A percentile compares a stretch with the other conserved stretches of the same genome.
These are phyloP conservation scores for Pammene aurita DNA, from an alignment of 2,888 invertebrate genomes.

Conservation along the genomic window DNA sequence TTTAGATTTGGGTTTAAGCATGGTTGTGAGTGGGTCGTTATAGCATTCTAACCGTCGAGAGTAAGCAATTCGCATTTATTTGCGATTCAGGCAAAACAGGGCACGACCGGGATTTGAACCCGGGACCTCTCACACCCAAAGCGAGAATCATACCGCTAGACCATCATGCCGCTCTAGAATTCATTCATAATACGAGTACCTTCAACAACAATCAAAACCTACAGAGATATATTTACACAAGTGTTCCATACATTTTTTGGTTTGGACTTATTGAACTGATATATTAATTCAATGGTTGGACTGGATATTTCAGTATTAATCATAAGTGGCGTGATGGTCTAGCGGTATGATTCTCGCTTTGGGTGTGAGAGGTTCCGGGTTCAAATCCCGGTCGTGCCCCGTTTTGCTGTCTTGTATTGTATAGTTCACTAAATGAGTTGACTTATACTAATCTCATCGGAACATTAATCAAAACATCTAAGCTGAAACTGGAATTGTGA, in stretches of 20 bases:
- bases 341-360: conserved; percentile 65
- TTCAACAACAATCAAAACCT: too few species aligned
- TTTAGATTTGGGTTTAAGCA: too few species aligned
- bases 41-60: too few species aligned
- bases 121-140: conserved; percentile 50
- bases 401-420: too few species aligned
- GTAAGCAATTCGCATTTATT: too few species aligned
- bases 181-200: neutral
- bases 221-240: conserved; percentile 2
- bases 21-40: too few species aligned
- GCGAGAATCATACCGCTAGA: conserved; percentile 65
- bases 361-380: conserved; percentile 46
- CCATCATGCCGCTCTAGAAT: conserved; percentile 54
- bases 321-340: conserved; percentile 57
- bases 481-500: too few species aligned
- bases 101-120: conserved; percentile 43
- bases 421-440: too few species aligned
- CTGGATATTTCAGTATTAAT: neutral
- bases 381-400: conserved; percentile 41
- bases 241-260: neutral
- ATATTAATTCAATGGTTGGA: too few species aligned
- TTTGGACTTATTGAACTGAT: neutral
- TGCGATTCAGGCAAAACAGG: conserved; percentile 26
- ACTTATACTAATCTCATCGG: too few species aligned
- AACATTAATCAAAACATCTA: too few species aligned